Evolutionary conservation across 2,113 vertebrate genomes (phyloP).

Genomic region (Myrmecobius fasciatus): DNA sequence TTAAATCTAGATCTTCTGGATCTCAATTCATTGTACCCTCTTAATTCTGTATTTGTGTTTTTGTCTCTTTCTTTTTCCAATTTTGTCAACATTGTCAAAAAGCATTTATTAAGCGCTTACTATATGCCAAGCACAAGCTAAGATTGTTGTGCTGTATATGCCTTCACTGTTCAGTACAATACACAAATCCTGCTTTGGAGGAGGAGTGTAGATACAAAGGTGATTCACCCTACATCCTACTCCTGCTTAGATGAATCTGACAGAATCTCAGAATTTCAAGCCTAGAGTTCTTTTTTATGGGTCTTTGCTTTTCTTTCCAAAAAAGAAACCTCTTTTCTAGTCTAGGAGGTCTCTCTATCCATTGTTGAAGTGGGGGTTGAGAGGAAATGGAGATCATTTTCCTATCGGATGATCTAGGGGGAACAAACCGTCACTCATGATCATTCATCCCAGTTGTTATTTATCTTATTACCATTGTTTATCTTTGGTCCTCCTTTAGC

Average conservation of each 20-base stretch:
- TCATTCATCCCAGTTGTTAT: constrained; percentile 60
- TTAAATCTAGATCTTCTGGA: neutral
- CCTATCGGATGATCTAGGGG: constrained; percentile 60
- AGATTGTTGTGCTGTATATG: neutral
- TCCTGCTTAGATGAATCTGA: constrained; percentile 48
- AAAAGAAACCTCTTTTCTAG: neutral
- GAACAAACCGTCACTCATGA: constrained; percentile 39
- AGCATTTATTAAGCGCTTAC: neutral
- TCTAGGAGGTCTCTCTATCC: neutral
- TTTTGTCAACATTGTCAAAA: neutral
- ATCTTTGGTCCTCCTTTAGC: neutral
- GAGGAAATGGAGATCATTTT: neutral
- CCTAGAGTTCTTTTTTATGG: constrained; percentile 41
- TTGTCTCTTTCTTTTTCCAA: constrained; percentile 12
- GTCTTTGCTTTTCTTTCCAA: constrained; percentile 44
- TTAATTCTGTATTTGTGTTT: neutral
- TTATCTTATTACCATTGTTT: constrained; percentile 47
- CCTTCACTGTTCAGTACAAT: neutral
- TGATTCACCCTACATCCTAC: neutral
- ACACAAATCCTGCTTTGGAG: neutral
- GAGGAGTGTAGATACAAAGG: neutral
- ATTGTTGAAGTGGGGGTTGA: neutral
- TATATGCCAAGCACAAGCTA: neutral
- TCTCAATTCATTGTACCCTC: constrained; percentile 16
- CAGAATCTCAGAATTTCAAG: constrained; percentile 55